Evolutionary conservation across 2,888 invertebrate species (phyloP), one percentile per base, ranked within the genome.

Genomic region (Diploptera punctata): DNA sequence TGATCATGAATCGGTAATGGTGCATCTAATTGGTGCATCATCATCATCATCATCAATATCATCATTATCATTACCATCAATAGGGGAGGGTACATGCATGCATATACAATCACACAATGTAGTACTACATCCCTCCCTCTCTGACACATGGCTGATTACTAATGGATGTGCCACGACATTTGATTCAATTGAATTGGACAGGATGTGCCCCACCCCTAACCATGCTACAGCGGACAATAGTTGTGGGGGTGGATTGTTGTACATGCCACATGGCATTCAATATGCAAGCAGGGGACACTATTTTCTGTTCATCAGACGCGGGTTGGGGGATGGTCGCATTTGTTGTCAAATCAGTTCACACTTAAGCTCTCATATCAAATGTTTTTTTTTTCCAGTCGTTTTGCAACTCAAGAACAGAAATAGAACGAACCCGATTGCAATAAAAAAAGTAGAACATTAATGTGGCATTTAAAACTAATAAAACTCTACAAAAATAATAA

Each of bases 91-190:
- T 57, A 54, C 69, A 52, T 49, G 52, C 68, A 67, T 61, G 38
- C 38, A 67, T 67, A 43, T 43, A 67, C 24, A 68, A 29, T 31
- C 24, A 68, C 43, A 68, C 38, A 68, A 21, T 26, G 65, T 44
- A 16, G 44, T 65, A 26, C 21, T 10, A 2, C 19, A 24, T 9
- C 24, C 21, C 43, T 9, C 62, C 43, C 44, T 24, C 65, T n/a
- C 65, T 65, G 65, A 65, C 65, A 65, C 47, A 65, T 65, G 65
- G 65, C 70, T 70, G 70, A 65, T 70, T 61, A 44, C 70, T 70
- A 70, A 70, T 70, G 70, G 61, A 47, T 47, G 33, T 33, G 49
- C 33, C 33, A 43, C 47, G 52, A 47, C 70, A 57, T 61, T 70
- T 70, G 70, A 62, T 70, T 70, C 70, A 70, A 70, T 70, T 62